Base-by-base conservation (phyloP, 2,113 vertebrate genomes). In the Boulengeromyrus knoepffleri region DNA sequence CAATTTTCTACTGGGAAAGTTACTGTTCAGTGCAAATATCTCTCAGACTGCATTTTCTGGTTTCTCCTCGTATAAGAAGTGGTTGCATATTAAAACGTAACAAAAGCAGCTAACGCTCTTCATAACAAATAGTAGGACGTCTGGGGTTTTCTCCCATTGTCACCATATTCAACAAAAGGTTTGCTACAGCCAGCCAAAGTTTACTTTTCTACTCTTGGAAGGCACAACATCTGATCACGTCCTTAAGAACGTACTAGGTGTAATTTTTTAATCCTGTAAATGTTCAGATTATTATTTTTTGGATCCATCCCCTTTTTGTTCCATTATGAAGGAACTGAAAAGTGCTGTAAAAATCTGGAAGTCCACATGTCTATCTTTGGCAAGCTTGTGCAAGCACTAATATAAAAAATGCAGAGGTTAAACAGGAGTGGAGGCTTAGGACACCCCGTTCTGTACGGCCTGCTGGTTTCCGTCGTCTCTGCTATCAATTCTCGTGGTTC, bases 81-180 rank as follows among this genome's bases (percentile, higher is more conserved):
- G 98, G 98, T 99, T 99, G 98, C 98, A 99, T 99, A 99, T 98
- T 98, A 97, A 98, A 99, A 98, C 96, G 96, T 97, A 97, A 97
- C 97, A 98, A 97, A 99, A 99, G 98, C 98, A 98, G 97, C 98
- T 98, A 99, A 98, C 96, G 96, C 96, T 97, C 97, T 89, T 97
- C 95, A 97, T 97, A 97, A 97, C 95, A 96, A 96, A 95, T 95
- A 96, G 96, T 95, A 97, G 90, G 90, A 95, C 92, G 94, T 96
- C 95, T 96, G 96, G 96, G 96, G 95, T 96, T 15, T 80, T 94
- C 95, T 95, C 95, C 94, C 95, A 94, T 90, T 90, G 93, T 94
- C 95, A 94, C 96, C 93, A 96, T 91, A 95, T 95, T 96, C 96
- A 95, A 93, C 92, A 94, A 92, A 93, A 96, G 97, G 74, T 97